Evolutionary conservation across 2,797 vertebrate species (phyloP), one percentile per base, ranked within the genome.

Genomic region (Enteromius trimaculatus): DNA sequence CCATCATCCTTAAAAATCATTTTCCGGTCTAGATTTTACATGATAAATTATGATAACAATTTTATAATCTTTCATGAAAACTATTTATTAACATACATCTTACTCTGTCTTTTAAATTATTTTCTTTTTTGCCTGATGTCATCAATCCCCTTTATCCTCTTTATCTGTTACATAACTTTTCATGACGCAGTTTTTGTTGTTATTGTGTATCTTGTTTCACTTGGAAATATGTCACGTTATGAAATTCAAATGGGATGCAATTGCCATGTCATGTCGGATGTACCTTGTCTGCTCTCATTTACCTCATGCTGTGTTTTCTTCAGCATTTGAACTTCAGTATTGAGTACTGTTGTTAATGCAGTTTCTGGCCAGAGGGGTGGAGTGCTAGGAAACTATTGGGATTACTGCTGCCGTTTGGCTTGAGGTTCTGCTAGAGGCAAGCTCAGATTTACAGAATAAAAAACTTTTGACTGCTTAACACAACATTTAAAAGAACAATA

Each of bases 361-460:
- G 83, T 82, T 83, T 80, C 23, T 74, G 70, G 53, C 79, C 84
- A 72, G 49, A 68, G 53, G 77, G 69, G 49, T 23, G 60, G 34
- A 42, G 31, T 34, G 62, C 74, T 79, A 19, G 49, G 31, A 34
- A 80, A 37, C 79, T 19, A 80, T 60, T n/a, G 79, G 65, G 69
- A 80, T 80, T 86, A 76, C 78, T 79, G 62, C 75, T 81, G 65
- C 71, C 29, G 62, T 88, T 88, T 86, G 80, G 89, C 87, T 88
- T 78, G 84, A 81, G 89, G 89, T 87, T 79, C 74, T 77, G 83
- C 87, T 84, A 72, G 76, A 58, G 86, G 88, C 88, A 58, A 83
- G 70, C 66, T 64, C 51, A 60, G 53, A 75, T 83, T 86, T 68
- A 26, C 70, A 44, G 6, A 77, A 82, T 81, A 70, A 60, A 60